Base-by-base conservation (phyloP, 2,797 vertebrate genomes). In the Alosa sapidissima region DNA sequence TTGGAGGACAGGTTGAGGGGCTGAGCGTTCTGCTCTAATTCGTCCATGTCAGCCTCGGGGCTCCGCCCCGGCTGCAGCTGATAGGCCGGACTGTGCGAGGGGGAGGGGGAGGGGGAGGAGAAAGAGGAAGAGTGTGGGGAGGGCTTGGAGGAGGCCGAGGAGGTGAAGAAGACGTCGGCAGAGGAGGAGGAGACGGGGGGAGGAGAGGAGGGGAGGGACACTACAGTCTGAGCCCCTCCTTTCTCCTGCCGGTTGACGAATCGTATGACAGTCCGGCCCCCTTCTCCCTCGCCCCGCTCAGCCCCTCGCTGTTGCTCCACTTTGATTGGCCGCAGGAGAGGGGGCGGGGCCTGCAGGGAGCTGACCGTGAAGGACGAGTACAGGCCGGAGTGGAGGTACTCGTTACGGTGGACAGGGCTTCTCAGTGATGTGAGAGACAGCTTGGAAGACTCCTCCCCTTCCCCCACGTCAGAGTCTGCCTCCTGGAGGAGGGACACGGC, bases 311-410 rank as follows among this genome's bases (percentile, higher is more conserved):
- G 87, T n/a, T 91, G 91, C 84, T 96, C 95, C 24, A 89, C 88
- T 95, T 98, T 98, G 91, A 98, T 95, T 33, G 95, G 92, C 87
- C 94, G 96, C 89, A 96, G 96, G 36, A 92, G 91, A 0, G 97
- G 96, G 0, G 95, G 92, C 55, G 96, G 91, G 88, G 92, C 96
- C 91, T 97, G 97, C 89, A 97, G 94, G 52, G 97, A 97, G 89
- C 95, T 95, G 86, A 97, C 95, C 72, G 96, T 96, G 93, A 97
- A 97, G 81, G 98, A 97, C 1, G 97, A 97, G 91, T 97, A 98
- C 8, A 98, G 93, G 89, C 97, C 96, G 0, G 97, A 98, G 92
- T 96, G 96, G 89, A 97, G 94, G 91, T 97, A 97, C 48, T 97
- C 96, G 0, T 96, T 97, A 21, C 96, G 96, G 90, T 95, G 94